Conservation (phyloP, 2,888 invertebrate genomes). For the Drosophila meridionalis region DNA sequence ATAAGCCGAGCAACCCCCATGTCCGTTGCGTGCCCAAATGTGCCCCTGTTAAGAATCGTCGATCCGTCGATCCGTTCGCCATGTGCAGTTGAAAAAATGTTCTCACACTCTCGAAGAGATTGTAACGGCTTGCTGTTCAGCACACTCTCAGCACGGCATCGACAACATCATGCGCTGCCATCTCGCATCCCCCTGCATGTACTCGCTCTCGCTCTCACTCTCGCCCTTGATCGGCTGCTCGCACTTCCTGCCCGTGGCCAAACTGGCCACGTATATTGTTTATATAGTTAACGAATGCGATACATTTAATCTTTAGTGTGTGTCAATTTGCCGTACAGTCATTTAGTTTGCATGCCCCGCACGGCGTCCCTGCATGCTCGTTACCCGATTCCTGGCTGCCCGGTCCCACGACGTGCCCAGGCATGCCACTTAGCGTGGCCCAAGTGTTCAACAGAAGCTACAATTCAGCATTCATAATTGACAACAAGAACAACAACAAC, state of each 20-base stretch:
- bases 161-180: conserved; percentile 40
- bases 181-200: conserved; percentile 30
- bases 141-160: conserved; percentile 77
- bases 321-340: conserved; percentile 82
- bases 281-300: conserved; percentile 82
- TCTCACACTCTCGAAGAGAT: conserved; percentile 82
- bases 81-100: conserved; percentile 84
- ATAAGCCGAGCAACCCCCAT: conserved; percentile 73
- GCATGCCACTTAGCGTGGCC: conserved; percentile 79
- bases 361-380: conserved; percentile 46
- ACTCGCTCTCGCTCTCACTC: conserved; percentile 9
- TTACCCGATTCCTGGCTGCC: conserved; percentile 35
- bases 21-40: conserved; percentile 67
- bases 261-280: conserved; percentile 79
- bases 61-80: conserved; percentile 56
- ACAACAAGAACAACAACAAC: conserved; percentile 61
- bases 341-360: conserved; percentile 78
- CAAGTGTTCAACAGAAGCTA: conserved; percentile 84
- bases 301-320: conserved; percentile 83
- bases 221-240: conserved; percentile 32
- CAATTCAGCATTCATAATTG: conserved; percentile 81
- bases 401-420: conserved; percentile 77
- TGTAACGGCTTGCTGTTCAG: conserved; percentile 77
- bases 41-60: conserved; percentile 52
- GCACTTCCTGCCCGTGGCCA: conserved; percentile 70